phyloP scores from a whole-genome alignment of 2,113 vertebrate species.

The Acrocephalus arundinaceus region DNA sequence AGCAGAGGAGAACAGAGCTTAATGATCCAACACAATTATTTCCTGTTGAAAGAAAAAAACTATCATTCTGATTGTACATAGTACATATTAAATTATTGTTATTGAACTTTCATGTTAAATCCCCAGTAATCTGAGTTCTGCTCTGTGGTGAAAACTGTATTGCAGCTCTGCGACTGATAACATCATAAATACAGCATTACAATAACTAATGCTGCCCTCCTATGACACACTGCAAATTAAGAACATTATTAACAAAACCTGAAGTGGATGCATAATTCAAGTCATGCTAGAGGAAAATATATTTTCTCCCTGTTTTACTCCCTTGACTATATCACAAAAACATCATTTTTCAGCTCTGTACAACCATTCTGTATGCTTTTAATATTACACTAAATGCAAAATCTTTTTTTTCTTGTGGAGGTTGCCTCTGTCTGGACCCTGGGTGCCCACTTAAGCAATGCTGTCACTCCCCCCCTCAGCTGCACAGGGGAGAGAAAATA shows the following conservation, averaged over 20 bases:
- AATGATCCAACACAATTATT: constrained; percentile 3
- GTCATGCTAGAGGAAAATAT: neutral
- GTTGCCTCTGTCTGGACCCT: neutral
- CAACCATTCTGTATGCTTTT: neutral
- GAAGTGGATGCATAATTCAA: constrained; percentile 48
- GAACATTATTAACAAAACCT: constrained; percentile 62
- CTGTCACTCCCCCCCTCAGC: neutral
- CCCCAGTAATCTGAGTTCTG: neutral
- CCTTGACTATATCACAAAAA: constrained; percentile 12
- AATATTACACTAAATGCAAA: constrained; percentile 24
- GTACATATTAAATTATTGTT: constrained; percentile 37
- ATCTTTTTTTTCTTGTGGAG: neutral
- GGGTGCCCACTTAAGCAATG: neutral
- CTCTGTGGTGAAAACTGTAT: neutral
- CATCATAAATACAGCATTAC: constrained; percentile 34
- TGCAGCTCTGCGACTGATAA: constrained; percentile 24
- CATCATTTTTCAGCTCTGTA: constrained; percentile 13
- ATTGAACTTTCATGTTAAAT: constrained; percentile 44
- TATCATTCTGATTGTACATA: neutral
- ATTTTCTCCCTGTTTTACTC: constrained; percentile 34
- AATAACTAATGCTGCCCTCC: constrained; percentile 61
- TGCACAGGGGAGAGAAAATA: neutral
- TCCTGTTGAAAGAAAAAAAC: neutral
- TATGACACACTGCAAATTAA: constrained; percentile 66
- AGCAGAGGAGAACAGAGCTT: neutral